These are phyloP conservation scores for Hippolais icterina DNA, from an alignment of 2,113 vertebrate species.

Conservation along the genomic window DNA sequence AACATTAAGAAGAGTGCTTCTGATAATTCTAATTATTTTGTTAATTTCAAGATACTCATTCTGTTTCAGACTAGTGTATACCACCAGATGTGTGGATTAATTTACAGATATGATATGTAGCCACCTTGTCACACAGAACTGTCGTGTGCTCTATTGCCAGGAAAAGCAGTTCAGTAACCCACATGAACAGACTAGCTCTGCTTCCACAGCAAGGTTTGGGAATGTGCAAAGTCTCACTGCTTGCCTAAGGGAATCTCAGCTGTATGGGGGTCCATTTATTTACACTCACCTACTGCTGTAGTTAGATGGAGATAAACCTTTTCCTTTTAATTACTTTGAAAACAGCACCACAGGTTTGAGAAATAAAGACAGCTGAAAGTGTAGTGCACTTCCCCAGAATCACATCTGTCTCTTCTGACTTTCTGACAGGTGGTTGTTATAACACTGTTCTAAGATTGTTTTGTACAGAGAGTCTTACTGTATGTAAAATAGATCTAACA, in stretches of 20 bases:
- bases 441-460: not conserved
- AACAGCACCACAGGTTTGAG: not conserved
- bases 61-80: not conserved
- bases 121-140: not conserved
- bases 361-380: not conserved
- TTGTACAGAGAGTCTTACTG: not conserved
- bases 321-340: not conserved
- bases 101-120: rapidly evolving
- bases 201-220: not conserved
- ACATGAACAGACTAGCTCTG: not conserved
- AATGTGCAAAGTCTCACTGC: not conserved
- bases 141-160: not conserved
- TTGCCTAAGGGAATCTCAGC: not conserved
- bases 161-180: not conserved
- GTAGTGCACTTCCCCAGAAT: not conserved
- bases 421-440: not conserved
- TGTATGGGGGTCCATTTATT: not conserved
- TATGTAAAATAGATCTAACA: not conserved
- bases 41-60: not conserved
- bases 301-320: not conserved
- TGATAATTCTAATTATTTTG: not conserved
- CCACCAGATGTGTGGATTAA: not conserved
- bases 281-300: not conserved
- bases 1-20: not conserved
- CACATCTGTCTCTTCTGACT: not conserved